Evolutionary conservation across 2,888 invertebrate genomes (phyloP).

Genomic region (Opisthograptis luteolata): DNA sequence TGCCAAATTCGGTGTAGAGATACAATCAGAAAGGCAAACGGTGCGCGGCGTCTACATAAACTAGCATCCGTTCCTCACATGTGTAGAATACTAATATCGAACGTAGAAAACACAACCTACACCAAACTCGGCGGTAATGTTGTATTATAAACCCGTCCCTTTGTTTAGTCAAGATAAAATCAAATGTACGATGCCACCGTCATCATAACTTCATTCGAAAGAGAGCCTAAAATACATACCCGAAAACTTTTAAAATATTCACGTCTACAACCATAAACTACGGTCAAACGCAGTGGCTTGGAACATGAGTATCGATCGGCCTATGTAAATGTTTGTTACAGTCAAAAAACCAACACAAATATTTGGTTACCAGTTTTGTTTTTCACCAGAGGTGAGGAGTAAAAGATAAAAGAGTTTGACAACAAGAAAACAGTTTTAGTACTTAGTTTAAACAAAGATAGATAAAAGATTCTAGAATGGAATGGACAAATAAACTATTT

Average conservation of each 20-base stretch:
- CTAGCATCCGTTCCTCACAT: slow-evolving; percentile 18
- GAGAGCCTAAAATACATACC: slow-evolving; percentile 2
- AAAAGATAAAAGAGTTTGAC: neutral
- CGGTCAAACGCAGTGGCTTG: slow-evolving; percentile 24
- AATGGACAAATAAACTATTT: no score
- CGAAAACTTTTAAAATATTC: slow-evolving; percentile 12
- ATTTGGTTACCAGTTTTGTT: slow-evolving; percentile 25
- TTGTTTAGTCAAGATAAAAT: slow-evolving; percentile 19
- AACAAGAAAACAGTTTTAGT: neutral
- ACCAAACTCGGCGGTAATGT: slow-evolving; percentile 4
- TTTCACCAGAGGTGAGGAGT: neutral
- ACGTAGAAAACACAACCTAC: slow-evolving; percentile 22
- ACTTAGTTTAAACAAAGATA: no score
- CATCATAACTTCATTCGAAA: slow-evolving; percentile 18
- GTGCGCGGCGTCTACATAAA: slow-evolving; percentile 17
- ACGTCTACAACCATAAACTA: slow-evolving; percentile 15
- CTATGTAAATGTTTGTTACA: slow-evolving; percentile 31
- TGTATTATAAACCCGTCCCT: slow-evolving; percentile 7
- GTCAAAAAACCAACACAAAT: slow-evolving; percentile 22
- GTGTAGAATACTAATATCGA: slow-evolving; percentile 28
- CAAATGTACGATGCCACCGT: slow-evolving; percentile 16
- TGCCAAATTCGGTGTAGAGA: slow-evolving; percentile 23
- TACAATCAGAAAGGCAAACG: slow-evolving; percentile 27
- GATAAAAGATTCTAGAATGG: no score
- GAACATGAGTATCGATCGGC: slow-evolving; percentile 27